phyloP scores from a whole-genome alignment of 1,140 invertebrate genomes.

The Choristoneura fumiferana region DNA sequence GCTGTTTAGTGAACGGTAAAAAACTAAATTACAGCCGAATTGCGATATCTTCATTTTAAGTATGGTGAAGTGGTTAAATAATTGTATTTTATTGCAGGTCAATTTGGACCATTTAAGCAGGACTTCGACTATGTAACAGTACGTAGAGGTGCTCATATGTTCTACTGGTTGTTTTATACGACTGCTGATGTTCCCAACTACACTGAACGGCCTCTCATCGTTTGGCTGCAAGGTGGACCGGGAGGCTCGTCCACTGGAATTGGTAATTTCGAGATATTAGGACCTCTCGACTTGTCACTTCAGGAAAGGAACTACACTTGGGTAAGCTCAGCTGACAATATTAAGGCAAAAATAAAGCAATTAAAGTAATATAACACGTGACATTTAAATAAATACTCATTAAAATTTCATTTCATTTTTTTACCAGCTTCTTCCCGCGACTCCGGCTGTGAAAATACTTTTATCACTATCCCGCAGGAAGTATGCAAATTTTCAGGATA shows the following conservation, averaged over 20 bases:
- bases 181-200: slow-evolving; percentile 79
- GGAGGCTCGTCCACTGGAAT: slow-evolving; percentile 87
- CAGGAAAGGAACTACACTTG: slow-evolving; percentile 85
- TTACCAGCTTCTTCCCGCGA: too few relatives aligned
- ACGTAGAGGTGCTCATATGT: slow-evolving; percentile 86
- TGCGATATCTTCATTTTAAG: too few relatives aligned
- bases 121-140: slow-evolving; percentile 79
- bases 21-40: not conserved
- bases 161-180: slow-evolving; percentile 90
- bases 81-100: slow-evolving; percentile 36
- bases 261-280: slow-evolving; percentile 89
- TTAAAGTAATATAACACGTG: too few relatives aligned
- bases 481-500: too few relatives aligned
- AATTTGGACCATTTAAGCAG: slow-evolving; percentile 62
- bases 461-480: too few relatives aligned
- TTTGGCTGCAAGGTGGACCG: slow-evolving; percentile 90
- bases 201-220: slow-evolving; percentile 83
- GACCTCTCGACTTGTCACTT: slow-evolving; percentile 83
- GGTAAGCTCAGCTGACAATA: slow-evolving; percentile 76
- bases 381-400: too few relatives aligned
- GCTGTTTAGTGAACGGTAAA: slow-evolving; percentile 7
- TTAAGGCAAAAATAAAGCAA: too few relatives aligned
- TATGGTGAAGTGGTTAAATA: slow-evolving; percentile 32
- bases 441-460: too few relatives aligned
- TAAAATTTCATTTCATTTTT: too few relatives aligned